Conservation (phyloP, 2,888 invertebrate species). For the Cheilosia scutellata region DNA sequence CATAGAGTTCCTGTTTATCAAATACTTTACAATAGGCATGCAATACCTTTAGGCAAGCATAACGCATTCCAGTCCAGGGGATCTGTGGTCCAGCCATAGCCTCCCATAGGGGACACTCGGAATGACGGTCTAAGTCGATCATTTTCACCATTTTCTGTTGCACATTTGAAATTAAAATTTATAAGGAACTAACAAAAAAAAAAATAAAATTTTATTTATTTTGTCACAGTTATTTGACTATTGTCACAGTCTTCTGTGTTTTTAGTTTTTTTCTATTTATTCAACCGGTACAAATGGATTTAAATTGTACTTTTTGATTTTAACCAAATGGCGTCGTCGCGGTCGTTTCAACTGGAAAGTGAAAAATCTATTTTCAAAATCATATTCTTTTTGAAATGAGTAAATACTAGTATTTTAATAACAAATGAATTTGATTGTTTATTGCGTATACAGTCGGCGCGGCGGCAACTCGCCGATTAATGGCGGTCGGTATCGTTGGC, state of each 20-base stretch:
- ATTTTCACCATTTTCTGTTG: constrained; percentile 84
- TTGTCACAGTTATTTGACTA: too few relatives aligned
- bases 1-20: constrained; percentile 91
- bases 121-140: constrained; percentile 87
- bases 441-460: constrained; percentile 47
- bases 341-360: constrained; percentile 51
- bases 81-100: constrained; percentile 85
- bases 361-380: constrained; percentile 69
- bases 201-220: too few relatives aligned
- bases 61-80: constrained; percentile 93
- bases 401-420: constrained; percentile 43
- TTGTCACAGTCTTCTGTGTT: not conserved
- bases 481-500: not conserved
- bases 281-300: constrained; percentile 12
- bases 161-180: constrained; percentile 52
- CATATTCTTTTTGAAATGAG: constrained; percentile 57
- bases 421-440: constrained; percentile 66
- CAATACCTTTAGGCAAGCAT: constrained; percentile 92
- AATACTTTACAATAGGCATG: constrained; percentile 95
- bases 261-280: constrained; percentile 2
- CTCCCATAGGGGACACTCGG: constrained; percentile 87
- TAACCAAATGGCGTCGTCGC: constrained; percentile 38
- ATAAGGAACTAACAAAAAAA: not conserved
- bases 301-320: constrained; percentile 6
- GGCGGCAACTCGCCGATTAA: not conserved